Base-by-base conservation (phyloP, 2,888 invertebrate genomes). In the Drosophila engyochracea region DNA sequence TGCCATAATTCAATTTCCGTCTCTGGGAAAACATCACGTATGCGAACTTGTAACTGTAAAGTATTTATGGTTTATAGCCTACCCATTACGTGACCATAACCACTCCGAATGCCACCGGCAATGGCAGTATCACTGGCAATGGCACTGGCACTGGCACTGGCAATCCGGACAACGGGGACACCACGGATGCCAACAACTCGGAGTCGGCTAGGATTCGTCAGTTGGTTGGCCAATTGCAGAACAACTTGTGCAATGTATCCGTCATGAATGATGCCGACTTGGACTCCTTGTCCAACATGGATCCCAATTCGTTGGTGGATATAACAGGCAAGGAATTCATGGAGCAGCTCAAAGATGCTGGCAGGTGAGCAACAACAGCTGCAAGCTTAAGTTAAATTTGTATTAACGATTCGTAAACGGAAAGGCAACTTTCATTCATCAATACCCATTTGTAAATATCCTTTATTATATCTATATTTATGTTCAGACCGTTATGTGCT, bases 231-330 rank as follows among this genome's bases (percentile, higher is more conserved):
- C 95, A 96, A 82, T 94, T 97, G 70, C 96, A 97, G 91, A 96
- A 96, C 87, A 97, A 97, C 93, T 94, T 97, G 49, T 97, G 97
- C 89, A 97, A 97, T 92, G 97, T 97, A 86, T 97, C 97, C 9
- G 94, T 97, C 66, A 95, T 97, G 74, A 97, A 97, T 74, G 97
- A 97, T 74, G 96, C 96, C 76, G 97, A 97, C 91, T 94, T 97
- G 92, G 97, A 98, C 91, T 94, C 97, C 30, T 94, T 97, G 52
- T 97, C 97, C 72, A 97, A 97, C 91, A 97, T 97, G 97, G 97
- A 97, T 94, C 97, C 97, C 10, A 97, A 97, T 81, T 97, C 97
- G 77, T 94, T 97, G 88, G 96, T 96, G 69, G 97, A 97, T 91
- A 96, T 97, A 89, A 96, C 96, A 37, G 96, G 95, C 81, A 96